These are phyloP conservation scores for Diabrotica undecimpunctata DNA, from an alignment of 1,140 invertebrate genomes.

Conservation along the genomic window DNA sequence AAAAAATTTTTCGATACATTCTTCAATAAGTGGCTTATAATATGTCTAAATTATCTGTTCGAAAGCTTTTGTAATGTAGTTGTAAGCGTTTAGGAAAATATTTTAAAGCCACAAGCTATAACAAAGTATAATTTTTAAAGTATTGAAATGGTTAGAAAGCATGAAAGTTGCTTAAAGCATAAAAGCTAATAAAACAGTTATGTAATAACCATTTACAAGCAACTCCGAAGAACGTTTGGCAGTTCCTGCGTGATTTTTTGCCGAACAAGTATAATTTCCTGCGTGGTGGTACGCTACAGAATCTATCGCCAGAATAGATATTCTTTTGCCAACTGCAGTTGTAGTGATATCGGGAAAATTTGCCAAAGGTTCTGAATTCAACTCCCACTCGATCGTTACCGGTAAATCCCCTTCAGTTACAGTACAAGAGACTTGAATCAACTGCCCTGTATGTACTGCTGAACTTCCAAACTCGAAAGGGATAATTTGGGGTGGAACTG, in stretches of 20 bases:
- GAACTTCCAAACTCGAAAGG: slow-evolving; percentile 65
- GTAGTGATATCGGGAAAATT: slow-evolving; percentile 27
- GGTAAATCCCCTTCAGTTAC: slow-evolving; percentile 67
- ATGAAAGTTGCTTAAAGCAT: slow-evolving; percentile 15
- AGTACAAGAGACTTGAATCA: slow-evolving; percentile 68
- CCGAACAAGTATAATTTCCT: slow-evolving; percentile 62
- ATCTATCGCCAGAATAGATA: slow-evolving; percentile 61
- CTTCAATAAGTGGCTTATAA: no score
- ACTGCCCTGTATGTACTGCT: slow-evolving; percentile 65
- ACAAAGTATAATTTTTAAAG: no score
- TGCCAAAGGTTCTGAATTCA: slow-evolving; percentile 54
- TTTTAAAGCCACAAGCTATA: no score
- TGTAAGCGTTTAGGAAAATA: no score
- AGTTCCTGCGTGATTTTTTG: slow-evolving; percentile 65
- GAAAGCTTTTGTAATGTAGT: no score
- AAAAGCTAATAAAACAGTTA: neutral
- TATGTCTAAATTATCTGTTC: no score
- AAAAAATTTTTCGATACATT: no score
- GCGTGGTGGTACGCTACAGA: slow-evolving; percentile 65
- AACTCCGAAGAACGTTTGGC: slow-evolving; percentile 35
- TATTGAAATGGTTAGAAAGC: slow-evolving; percentile 8
- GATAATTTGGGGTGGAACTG: slow-evolving; percentile 63
- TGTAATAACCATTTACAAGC: slow-evolving; percentile 36
- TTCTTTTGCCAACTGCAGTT: slow-evolving; percentile 39
- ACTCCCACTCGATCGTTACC: slow-evolving; percentile 62